Evolutionary conservation across 2,888 invertebrate genomes (phyloP).

Genomic region (Andrena minutula): DNA sequence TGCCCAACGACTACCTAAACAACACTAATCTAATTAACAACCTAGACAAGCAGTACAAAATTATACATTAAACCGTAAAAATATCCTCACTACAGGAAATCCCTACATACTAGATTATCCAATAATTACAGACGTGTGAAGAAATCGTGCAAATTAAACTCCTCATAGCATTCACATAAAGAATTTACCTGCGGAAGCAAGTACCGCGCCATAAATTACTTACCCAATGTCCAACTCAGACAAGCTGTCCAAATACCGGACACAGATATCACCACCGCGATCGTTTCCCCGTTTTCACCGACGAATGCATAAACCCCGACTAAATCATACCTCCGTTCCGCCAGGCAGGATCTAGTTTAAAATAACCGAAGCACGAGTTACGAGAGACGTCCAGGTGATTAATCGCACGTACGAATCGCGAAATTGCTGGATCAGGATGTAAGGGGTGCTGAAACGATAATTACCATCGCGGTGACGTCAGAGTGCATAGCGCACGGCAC

Average conservation of each 20-base stretch:
- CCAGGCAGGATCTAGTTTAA: not conserved
- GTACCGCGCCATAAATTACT: no score
- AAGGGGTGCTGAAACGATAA: constrained; percentile 41
- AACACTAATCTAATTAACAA: no score
- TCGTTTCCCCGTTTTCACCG: not conserved
- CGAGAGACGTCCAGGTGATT: constrained; percentile 18
- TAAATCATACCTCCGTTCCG: constrained; percentile 18
- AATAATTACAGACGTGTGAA: no score
- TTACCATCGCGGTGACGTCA: constrained; percentile 17
- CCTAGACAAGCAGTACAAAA: no score
- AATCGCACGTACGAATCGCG: constrained; percentile 7
- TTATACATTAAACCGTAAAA: no score
- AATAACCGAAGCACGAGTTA: constrained; percentile 24
- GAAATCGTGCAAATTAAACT: no score
- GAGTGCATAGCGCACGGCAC: not conserved
- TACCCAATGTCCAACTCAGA: not conserved
- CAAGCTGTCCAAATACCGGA: not conserved
- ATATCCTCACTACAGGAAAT: no score
- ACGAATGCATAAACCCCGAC: constrained; percentile 17
- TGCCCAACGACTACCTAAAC: no score
- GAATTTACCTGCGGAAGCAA: no score
- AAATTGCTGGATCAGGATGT: not conserved
- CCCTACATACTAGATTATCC: no score
- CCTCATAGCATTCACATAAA: no score
- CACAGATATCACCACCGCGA: not conserved